These are phyloP conservation scores for Melospiza melodia DNA, from an alignment of 2,113 vertebrate species.

Conservation along the genomic window DNA sequence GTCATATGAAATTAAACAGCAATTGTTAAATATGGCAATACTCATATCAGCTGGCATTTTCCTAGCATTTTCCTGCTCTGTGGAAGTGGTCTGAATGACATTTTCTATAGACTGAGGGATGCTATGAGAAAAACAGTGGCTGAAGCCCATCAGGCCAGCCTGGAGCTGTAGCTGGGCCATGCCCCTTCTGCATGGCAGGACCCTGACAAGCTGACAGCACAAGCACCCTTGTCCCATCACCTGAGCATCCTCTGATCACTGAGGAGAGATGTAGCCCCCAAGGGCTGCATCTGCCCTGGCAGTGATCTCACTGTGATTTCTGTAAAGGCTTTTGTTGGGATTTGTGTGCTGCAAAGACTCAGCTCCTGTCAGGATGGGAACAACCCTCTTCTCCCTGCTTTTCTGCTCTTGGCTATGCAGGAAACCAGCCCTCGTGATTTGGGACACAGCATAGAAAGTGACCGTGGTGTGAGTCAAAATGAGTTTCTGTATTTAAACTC, in stretches of 20 bases:
- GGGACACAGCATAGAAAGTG: background rate
- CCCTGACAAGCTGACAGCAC: background rate
- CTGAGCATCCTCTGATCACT: fast-evolving
- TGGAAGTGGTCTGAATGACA: background rate
- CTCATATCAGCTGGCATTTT: background rate
- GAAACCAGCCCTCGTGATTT: background rate
- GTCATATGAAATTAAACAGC: background rate
- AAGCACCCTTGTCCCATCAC: background rate
- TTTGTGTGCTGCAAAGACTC: background rate
- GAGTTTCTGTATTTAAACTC: background rate
- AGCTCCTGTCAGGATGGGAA: background rate
- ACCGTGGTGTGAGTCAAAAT: background rate
- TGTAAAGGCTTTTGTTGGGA: background rate
- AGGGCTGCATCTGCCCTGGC: background rate
- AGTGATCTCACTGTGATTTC: fast-evolving
- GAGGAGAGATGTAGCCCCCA: background rate
- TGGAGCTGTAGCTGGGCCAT: background rate
- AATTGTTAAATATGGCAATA: background rate
- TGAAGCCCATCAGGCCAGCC: background rate
- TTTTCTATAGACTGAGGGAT: background rate
- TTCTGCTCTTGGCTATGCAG: background rate
- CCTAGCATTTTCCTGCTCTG: background rate
- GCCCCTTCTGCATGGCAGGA: fast-evolving
- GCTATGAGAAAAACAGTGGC: background rate
- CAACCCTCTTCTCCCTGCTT: background rate